phyloP scores from a whole-genome alignment of 2,888 invertebrate genomes.

The Microctonus hyperodae region DNA sequence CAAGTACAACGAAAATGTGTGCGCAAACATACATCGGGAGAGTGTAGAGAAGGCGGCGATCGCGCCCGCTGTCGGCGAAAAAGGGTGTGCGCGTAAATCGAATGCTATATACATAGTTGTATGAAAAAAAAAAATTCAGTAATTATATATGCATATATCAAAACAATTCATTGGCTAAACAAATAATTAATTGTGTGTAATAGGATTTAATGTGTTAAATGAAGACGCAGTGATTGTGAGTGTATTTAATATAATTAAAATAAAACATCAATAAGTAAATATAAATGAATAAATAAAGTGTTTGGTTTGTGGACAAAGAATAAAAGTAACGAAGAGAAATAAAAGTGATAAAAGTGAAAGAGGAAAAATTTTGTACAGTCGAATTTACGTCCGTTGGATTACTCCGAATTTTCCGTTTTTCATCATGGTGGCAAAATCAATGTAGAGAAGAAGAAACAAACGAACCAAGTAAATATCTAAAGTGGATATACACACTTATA shows the following conservation, averaged over 20 bases:
- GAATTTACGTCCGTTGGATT: neutral
- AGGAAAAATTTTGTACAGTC: neutral
- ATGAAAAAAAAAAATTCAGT: neutral
- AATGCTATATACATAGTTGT: conserved; percentile 14
- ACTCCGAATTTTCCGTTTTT: neutral
- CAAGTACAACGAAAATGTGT: conserved; percentile 35
- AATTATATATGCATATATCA: no score
- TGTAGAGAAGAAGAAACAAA: neutral
- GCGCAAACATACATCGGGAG: conserved; percentile 20
- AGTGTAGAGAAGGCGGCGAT: conserved; percentile 27
- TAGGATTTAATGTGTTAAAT: neutral
- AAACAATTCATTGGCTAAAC: no score
- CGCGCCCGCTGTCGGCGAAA: conserved; percentile 36
- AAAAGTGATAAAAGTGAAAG: neutral
- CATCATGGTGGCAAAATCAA: neutral
- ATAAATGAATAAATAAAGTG: neutral
- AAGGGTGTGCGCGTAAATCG: conserved; percentile 35
- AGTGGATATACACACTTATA: neutral
- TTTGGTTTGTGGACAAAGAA: neutral
- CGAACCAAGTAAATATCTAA: neutral
- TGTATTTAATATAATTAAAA: neutral
- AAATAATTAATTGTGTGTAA: neutral
- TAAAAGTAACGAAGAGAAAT: neutral
- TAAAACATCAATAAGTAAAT: neutral
- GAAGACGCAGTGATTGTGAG: neutral